Evolutionary conservation across 2,888 invertebrate species (phyloP).

Genomic region (Diachrysia chrysitis): DNA sequence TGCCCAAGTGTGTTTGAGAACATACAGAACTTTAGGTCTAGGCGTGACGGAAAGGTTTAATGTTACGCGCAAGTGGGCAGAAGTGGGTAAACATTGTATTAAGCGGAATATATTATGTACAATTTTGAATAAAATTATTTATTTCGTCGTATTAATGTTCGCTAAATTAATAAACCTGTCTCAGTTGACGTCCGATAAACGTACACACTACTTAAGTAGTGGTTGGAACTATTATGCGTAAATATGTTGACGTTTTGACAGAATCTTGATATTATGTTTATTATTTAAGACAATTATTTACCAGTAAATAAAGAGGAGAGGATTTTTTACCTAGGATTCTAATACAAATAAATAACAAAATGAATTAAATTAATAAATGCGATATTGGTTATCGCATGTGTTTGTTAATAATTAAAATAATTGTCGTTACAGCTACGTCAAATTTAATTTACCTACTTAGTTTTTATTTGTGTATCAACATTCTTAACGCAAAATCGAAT

Average conservation of each 20-base stretch:
- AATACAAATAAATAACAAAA: neutral
- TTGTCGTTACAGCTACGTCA: neutral
- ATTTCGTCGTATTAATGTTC: conserved; percentile 24
- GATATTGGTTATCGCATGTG: neutral
- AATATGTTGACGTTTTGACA: neutral
- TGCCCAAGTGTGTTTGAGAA: conserved; percentile 11
- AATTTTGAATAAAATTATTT: conserved; percentile 44
- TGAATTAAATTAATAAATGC: neutral
- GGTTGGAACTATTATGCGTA: neutral
- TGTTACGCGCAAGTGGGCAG: conserved; percentile 42
- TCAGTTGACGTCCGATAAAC: conserved; percentile 20
- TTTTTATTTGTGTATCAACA: neutral
- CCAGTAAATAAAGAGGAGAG: neutral
- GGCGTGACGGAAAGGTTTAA: conserved; percentile 44
- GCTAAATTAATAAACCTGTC: conserved; percentile 38
- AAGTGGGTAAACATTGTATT: conserved; percentile 41
- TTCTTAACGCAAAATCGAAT: neutral
- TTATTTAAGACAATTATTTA: neutral
- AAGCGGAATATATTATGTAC: conserved; percentile 41
- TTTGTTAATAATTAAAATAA: neutral
- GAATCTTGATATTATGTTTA: neutral
- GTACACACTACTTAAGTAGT: neutral
- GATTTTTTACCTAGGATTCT: neutral
- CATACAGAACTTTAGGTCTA: conserved; percentile 36
- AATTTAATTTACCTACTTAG: neutral